Base-by-base conservation (phyloP, 2,888 invertebrate genomes). In the Sphecodes monilicornis region DNA sequence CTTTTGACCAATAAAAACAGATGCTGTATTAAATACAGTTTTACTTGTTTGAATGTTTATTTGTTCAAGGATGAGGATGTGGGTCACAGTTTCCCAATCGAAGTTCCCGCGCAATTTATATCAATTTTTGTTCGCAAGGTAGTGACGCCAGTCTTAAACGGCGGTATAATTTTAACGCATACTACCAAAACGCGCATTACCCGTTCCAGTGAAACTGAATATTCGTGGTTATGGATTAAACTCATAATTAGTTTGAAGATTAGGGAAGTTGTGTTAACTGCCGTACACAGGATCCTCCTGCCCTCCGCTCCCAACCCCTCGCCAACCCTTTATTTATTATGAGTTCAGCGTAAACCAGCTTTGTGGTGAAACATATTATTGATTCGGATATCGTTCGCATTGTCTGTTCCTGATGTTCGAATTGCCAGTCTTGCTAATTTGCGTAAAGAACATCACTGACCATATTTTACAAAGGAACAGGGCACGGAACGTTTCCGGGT, bases 241-340 rank as follows among this genome's bases (percentile, higher is more conserved):
- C 91, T 92, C 92, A 88, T 91, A 92, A 92, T 92, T 92, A 92
- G 91, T 92, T 92, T 91, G 90, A 90, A 92, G 92, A 92, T 92
- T 91, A 92, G 90, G 77, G 85, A 91, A 91, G 91, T 92, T 92
- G 84, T 86, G 85, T 91, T 90, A 91, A 91, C 89, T 87, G 86
- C 82, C 76, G 85, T 80, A 80, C 85, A 83, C 82, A 74, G 85
- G 68, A 80, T 81, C 64, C 46, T 43, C 66, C 66, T 32, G 22
- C 71, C 75, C 18, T 1, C 68, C 16, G 1, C 16, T 5, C 50
- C 41, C 41, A 13, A 39, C 46, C 76, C 81, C n/a, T 6, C 46
- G 13, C 18, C 29, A n/a, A 16, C 22, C 70, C 66, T 76, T 66
- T 82, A 82, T 89, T 86, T 86, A 88, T 88, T 77, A 86, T 60